Evolutionary conservation across 2,113 vertebrate genomes (phyloP).

Genomic region (Raja brachyura): DNA sequence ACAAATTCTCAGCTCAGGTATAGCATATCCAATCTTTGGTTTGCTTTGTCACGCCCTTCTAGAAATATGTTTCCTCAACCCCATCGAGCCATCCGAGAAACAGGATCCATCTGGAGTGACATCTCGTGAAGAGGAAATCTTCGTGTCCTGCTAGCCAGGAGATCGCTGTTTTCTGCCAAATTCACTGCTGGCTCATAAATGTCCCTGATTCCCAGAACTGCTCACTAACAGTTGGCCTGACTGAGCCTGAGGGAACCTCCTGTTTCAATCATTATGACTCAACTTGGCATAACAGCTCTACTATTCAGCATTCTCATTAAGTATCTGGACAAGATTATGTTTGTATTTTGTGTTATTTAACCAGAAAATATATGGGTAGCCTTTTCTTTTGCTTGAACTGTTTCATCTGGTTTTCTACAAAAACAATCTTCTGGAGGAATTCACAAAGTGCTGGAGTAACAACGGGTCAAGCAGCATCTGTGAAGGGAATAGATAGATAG

Average conservation of each 20-base stretch:
- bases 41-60: background rate
- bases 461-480: too few relatives aligned
- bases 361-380: background rate
- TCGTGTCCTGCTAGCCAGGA: background rate
- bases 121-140: background rate
- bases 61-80: background rate
- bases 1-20: too few relatives aligned
- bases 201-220: background rate
- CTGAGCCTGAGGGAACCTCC: background rate
- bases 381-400: background rate
- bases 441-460: too few relatives aligned
- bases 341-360: background rate
- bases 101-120: background rate
- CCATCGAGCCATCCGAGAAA: background rate
- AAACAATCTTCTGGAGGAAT: too few relatives aligned
- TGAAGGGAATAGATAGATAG: too few relatives aligned
- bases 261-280: background rate
- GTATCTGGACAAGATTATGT: background rate
- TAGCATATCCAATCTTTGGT: background rate
- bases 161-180: background rate
- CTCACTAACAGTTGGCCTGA: background rate
- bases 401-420: too few relatives aligned
- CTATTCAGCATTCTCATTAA: background rate
- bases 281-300: background rate
- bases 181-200: background rate